Evolutionary conservation across 2,888 invertebrate species (phyloP), one percentile per base, ranked within the genome.

Genomic region (Drosophila ochracea): DNA sequence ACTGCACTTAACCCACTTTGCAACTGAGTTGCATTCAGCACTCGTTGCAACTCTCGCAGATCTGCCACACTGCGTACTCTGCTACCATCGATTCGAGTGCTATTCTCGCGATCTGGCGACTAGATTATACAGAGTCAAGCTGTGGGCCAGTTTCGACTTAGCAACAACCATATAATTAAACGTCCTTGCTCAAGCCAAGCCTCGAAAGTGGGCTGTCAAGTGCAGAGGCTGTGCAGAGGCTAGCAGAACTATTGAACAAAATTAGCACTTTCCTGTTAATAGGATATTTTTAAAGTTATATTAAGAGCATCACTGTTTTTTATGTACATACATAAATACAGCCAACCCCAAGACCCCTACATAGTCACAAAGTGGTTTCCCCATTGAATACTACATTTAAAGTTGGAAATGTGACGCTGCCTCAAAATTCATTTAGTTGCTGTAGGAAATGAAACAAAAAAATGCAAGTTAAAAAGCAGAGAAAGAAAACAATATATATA

Each of bases 1-100:
- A 60, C 68, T 31, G 66, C 63, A 90, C 84, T 84, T 84, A 84
- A 84, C 84, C 84, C 84, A 84, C 76, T 73, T 90, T 58, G 76
- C 52, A 62, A 52, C 65, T 64, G 54, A 28, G 30, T 58, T 64
- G 74, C 52, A 58, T 25, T 47, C 37, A 49, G 61, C 65, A 62
- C 35, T 37, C 49, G 65, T 63, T 68, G 64, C 75, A 69, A 64
- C 66, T 54, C 64, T 61, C 35, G n/a, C 53, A 58, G 49, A 41
- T 43, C 43, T 35, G 63, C 54, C 7, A 41, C 47, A 61, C 89
- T 76, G 90, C 84, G 76, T 83, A 89, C 66, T 59, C 65, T 70
- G 68, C 66, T 60, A 69, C 89, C 75, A 83, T 83, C 73, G 91
- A 90, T 85, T 76, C 62, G 59, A 59, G 54, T 62, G 59, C 80